phyloP scores from a whole-genome alignment of 2,113 vertebrate species.

The Alexandromys fortis region DNA sequence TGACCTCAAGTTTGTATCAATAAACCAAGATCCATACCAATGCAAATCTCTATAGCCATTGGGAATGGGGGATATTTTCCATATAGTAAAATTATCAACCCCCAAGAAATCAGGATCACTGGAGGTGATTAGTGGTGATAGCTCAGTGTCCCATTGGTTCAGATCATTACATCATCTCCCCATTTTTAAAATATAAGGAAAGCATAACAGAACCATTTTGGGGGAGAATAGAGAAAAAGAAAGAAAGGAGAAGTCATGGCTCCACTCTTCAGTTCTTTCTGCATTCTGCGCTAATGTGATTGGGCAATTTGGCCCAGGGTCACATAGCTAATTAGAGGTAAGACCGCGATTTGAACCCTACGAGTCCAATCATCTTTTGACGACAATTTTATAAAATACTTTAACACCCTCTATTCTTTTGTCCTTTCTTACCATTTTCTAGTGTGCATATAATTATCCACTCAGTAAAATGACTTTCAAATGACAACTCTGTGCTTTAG shows the following conservation, averaged over 20 bases:
- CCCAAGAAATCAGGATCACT: not conserved
- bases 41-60: too few relatives aligned
- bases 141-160: not conserved
- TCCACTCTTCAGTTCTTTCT: not conserved
- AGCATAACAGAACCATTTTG: not conserved
- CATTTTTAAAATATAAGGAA: not conserved
- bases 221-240: not conserved
- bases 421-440: slow-evolving; percentile 44
- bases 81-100: not conserved
- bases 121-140: not conserved
- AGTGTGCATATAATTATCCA: slow-evolving; percentile 30
- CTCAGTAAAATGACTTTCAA: slow-evolving; percentile 46
- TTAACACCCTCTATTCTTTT: slow-evolving; percentile 1
- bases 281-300: not conserved
- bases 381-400: not conserved
- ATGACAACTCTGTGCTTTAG: slow-evolving; percentile 18
- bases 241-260: not conserved
- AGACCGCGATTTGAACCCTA: not conserved
- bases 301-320: not conserved
- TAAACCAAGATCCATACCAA: too few relatives aligned
- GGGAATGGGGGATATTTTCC: not conserved
- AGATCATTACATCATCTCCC: not conserved
- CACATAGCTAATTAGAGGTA: slow-evolving; percentile 20
- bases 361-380: not conserved
- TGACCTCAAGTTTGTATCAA: too few relatives aligned